Base-by-base conservation (phyloP, 2,113 vertebrate genomes). In the Melospiza melodia region DNA sequence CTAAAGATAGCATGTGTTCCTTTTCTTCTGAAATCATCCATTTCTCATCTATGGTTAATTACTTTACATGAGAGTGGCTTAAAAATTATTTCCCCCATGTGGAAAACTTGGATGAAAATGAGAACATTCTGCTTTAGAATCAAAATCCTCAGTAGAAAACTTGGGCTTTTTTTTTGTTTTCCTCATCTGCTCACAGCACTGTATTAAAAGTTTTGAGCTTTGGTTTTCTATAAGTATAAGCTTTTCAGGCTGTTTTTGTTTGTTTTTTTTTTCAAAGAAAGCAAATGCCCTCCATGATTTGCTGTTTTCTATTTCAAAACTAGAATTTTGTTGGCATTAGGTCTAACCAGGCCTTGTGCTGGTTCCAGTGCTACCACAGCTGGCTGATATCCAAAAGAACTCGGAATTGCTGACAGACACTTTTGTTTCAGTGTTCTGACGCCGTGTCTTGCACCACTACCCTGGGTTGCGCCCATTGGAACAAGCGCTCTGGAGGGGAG, bases 71-170 rank as follows among this genome's bases (percentile, higher is more conserved):
- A 96, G 43, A 90, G 41, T 73, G 75, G 41, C 73, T 87, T 94
- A 61, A 94, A 94, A 95, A 94, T 87, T 90, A 95, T 90, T 81
- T 91, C 76, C 15, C 93, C 76, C 68, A 31, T 72, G 76, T 93
- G 92, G 72, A 86, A 95, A 92, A 93, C 66, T 81, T 87, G 88
- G 85, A 92, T 90, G 52, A 86, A 96, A 95, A 96, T 77, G 63
- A 95, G 94, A 95, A 96, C 71, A 80, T 88, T 94, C 57, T 75
- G 66, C 61, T 93, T 68, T 84, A 69, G 68, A 91, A 86, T 49
- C 65, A 90, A 95, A 92, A 89, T 75, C 39, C 90, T 93, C 39
- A 33, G 44, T 22, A 88, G 88, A 89, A 90, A 93, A 80, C 30
- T 48, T 25, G 44, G 19, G 1, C 2, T 20, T 43, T 74, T 48